A percentile compares a stretch with the other conserved stretches of the same genome.
Evolutionary conservation across 2,113 vertebrate species (phyloP).

Genomic region (Semnornis frantzii): DNA sequence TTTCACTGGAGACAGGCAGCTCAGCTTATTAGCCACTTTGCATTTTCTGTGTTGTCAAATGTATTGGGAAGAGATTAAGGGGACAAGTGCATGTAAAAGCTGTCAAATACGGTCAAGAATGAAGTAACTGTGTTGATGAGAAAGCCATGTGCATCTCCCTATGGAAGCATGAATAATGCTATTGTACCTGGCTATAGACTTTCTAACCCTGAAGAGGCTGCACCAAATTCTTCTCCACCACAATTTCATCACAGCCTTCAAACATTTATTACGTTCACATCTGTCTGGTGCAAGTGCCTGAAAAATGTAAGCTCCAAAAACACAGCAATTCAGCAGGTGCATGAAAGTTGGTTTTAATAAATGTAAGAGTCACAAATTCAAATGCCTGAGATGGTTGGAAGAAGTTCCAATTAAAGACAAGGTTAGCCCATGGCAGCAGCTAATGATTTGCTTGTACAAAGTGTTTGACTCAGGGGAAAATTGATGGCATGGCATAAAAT

Average conservation of each 20-base stretch:
- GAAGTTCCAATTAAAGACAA: background rate
- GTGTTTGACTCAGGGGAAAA: background rate
- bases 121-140: background rate
- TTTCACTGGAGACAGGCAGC: slow-evolving; percentile 60
- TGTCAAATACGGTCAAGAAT: background rate
- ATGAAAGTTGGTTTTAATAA: background rate
- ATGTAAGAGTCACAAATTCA: background rate
- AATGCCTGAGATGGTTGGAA: background rate
- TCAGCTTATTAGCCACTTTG: background rate
- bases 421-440: background rate
- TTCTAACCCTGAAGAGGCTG: background rate
- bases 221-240: background rate
- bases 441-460: background rate
- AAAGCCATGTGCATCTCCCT: background rate
- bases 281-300: background rate
- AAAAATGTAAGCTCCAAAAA: background rate
- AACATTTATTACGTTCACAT: background rate
- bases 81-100: background rate
- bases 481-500: background rate
- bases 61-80: slow-evolving; percentile 7
- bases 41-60: background rate
- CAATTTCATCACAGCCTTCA: background rate
- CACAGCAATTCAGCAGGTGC: background rate
- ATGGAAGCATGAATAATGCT: background rate
- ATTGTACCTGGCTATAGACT: background rate